These are phyloP conservation scores for Callyntrura guangdongensis DNA, from an alignment of 2,888 invertebrate species.

Conservation along the genomic window DNA sequence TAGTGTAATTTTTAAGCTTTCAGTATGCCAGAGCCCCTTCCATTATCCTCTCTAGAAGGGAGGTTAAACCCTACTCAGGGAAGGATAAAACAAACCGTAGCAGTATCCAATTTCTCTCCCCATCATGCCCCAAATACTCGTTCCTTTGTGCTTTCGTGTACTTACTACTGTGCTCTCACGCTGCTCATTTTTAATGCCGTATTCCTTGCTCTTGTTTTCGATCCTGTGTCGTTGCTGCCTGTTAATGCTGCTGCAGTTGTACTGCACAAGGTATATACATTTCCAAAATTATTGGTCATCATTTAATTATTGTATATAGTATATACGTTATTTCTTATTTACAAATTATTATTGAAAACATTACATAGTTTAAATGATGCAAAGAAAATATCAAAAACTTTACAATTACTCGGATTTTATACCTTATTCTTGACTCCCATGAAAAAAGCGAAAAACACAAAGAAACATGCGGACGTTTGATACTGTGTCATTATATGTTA, in stretches of 20 bases:
- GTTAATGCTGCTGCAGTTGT: constrained; percentile 45
- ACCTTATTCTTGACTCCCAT: too few species aligned
- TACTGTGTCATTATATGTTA: too few species aligned
- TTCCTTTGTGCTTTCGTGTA: background rate
- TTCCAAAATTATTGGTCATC: too few species aligned
- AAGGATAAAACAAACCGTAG: background rate
- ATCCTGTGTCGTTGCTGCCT: background rate
- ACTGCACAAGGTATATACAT: constrained; percentile 17
- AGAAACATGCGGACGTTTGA: too few species aligned
- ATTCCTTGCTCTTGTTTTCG: background rate
- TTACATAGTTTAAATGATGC: too few species aligned
- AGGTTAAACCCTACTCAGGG: background rate
- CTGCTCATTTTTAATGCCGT: constrained; percentile 16
- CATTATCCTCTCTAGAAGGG: background rate
- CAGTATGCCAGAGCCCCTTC: constrained; percentile 19
- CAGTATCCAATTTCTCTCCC: background rate
- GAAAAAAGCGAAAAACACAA: too few species aligned
- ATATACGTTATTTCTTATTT: too few species aligned
- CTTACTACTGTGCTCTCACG: constrained; percentile 13
- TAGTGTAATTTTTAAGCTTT: background rate
- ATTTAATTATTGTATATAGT: too few species aligned
- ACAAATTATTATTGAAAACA: too few species aligned
- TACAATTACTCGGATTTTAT: too few species aligned
- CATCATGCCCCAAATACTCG: background rate
- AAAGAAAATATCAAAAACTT: too few species aligned